Conservation (phyloP, 2,797 vertebrate genomes). For the Acanthiza pusilla region DNA sequence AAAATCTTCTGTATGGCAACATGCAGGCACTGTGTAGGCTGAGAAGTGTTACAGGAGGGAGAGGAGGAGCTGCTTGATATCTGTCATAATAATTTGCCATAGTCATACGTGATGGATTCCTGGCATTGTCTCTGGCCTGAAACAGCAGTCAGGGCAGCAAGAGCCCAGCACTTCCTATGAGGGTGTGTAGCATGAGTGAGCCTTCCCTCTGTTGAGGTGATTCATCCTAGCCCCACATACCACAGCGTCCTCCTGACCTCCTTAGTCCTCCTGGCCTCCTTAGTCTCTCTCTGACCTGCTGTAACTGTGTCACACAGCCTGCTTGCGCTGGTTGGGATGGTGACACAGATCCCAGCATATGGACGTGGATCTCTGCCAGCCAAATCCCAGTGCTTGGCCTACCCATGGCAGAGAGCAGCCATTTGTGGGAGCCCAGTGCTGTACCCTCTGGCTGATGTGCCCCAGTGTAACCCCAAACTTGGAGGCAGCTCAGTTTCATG, state of each 20-base stretch:
- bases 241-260: not conserved
- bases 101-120: not conserved
- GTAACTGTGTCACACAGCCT: not conserved
- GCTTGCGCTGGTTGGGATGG: not conserved
- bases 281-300: not conserved
- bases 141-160: not conserved
- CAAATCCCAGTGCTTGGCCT: not conserved
- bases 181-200: not conserved
- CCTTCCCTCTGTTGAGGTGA: not conserved
- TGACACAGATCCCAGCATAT: not conserved
- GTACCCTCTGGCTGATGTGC: not conserved
- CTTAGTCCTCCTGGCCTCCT: not conserved
- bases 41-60: not conserved
- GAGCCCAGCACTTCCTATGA: not conserved
- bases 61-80: not conserved
- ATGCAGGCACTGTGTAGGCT: not conserved
- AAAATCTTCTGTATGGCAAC: not conserved
- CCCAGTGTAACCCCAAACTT: not conserved
- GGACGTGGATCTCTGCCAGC: not conserved
- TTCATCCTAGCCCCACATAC: not conserved
- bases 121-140: not conserved
- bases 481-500: not conserved
- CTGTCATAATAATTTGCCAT: not conserved
- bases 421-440: not conserved
- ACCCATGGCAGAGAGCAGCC: accelerated